Evolutionary conservation across 53 echinoderm and acorn worm genomes (phyloP), one percentile per base, ranked within the genome.

Genomic region (Actinopyga echinites): DNA sequence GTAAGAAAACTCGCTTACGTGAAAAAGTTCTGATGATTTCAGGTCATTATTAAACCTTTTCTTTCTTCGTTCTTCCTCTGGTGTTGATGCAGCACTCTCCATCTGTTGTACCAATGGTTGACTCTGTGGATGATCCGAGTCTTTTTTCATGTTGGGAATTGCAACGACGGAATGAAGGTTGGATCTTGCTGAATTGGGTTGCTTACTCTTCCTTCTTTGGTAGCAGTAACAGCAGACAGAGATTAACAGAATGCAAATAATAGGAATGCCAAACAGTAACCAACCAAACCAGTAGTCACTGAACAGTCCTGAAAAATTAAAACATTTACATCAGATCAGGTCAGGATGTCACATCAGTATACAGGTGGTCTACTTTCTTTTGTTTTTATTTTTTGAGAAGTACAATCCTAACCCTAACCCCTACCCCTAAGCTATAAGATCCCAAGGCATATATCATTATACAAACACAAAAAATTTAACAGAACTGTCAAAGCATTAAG

Each of bases 241-340:
- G 34, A 30, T 10, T 7, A 54, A 3, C 15, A 80, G 30, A 31
- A 80, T 62, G 35, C 21, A 17, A 4, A 62, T 12, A 6, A 80
- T 38, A n/a, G 81, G 81, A 37, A 80, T 61, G 9, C n/a, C 81
- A 40, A 80, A 80, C 34, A 80, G 19, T 11, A 80, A 22, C 81
- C 81, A 80, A 4, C 81, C 81, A 23, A 80, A 62, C 81, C 81
- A 80, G 62, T 61, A 61, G 20, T 15, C 22, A 17, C 30, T 54
- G 30, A 79, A 37, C 8, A 79, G 31, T 15, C 30, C 79, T 79
- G 79, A 9, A 3, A n/a, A 49, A 49, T 49, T 1, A 49, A 49
- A 15, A 17, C 49, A 49, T 44, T n/a, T n/a, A n/a, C n/a, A n/a
- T n/a, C n/a, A n/a, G n/a, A n/a, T n/a, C n/a, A n/a, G n/a, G n/a